These are phyloP conservation scores for Microplitis deprimator DNA, from an alignment of 2,888 invertebrate species.

Conservation along the genomic window DNA sequence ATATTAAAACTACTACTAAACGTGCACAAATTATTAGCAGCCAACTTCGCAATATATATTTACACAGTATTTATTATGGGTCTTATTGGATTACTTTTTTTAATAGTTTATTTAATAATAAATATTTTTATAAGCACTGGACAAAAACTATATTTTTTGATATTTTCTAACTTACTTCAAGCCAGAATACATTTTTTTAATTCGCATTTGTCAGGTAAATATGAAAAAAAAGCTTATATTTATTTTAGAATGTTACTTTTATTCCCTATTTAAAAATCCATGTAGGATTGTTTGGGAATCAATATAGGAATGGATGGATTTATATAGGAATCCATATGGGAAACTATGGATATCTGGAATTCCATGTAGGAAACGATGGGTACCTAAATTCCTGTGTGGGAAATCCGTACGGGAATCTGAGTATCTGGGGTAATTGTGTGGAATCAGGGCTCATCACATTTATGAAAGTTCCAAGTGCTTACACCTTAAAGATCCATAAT, in stretches of 20 bases:
- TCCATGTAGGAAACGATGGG: no score
- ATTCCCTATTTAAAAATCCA: no score
- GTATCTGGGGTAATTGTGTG: no score
- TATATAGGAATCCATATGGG: no score
- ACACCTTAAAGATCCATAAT: no score
- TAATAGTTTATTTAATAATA: slow-evolving; percentile 80
- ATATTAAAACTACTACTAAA: slow-evolving; percentile 50
- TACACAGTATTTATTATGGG: slow-evolving; percentile 65
- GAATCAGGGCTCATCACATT: no score
- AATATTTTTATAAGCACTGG: slow-evolving; percentile 84
- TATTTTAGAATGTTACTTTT: background rate
- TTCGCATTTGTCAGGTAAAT: slow-evolving; percentile 82
- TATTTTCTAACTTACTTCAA: slow-evolving; percentile 85
- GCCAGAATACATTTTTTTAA: slow-evolving; percentile 92
- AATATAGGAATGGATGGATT: no score
- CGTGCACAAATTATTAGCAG: slow-evolving; percentile 55
- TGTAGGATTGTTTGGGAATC: no score
- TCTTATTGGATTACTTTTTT: slow-evolving; percentile 71
- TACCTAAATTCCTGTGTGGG: no score
- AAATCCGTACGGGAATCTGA: no score
- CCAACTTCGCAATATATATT: slow-evolving; percentile 64
- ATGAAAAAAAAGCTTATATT: background rate
- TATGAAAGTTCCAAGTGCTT: no score
- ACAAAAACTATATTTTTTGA: slow-evolving; percentile 83
- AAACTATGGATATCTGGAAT: no score